Evolutionary conservation across 2,113 vertebrate species (phyloP), one percentile per base, ranked within the genome.

Genomic region (Rallus limicola): DNA sequence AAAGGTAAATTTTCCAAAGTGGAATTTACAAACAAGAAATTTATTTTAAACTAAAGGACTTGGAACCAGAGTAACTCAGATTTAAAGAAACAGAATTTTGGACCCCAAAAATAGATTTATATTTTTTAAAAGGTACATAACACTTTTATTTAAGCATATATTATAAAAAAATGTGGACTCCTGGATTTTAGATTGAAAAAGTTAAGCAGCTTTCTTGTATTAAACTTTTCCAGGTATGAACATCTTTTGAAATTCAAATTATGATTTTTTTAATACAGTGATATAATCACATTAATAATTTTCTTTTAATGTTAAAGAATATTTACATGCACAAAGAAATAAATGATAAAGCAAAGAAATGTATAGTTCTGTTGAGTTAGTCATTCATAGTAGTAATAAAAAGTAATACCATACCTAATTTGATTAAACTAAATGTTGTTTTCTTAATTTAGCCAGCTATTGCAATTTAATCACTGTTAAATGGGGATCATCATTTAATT

Each of bases 391-490:
- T 83, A 52, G 36, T 80, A 95, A 93, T 89, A 88, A 83, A 74
- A 96, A 97, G 46, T 77, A 92, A 94, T 91, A 92, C 65, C 85
- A 90, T 80, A 92, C 10, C 64, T 96, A 97, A 98, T 98, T 97
- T 93, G 92, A 98, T 97, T 96, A 97, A 70, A 79, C 53, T 92
- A 95, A 97, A 92, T 88, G 38, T 67, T 94, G 36, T 85, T 97
- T 60, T 94, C 86, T 96, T 69, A 85, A 92, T 97, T 94, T 97
- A 97, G 97, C 86, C 96, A 94, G 46, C 53, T 86, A 85, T 93
- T 95, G 85, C 77, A 97, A 96, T 97, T 95, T 95, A 97, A 97
- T 97, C 82, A 92, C 82, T 94, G 75, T 65, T 97, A 97, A 97
- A 95, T 88, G 23, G 42, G 55, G 48, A 97, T 92, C 11, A 95